Conservation (phyloP, 30 jellyfish, hydroid and myxozoan species). For the Aurelia aurita complex sp. Pacific region DNA sequence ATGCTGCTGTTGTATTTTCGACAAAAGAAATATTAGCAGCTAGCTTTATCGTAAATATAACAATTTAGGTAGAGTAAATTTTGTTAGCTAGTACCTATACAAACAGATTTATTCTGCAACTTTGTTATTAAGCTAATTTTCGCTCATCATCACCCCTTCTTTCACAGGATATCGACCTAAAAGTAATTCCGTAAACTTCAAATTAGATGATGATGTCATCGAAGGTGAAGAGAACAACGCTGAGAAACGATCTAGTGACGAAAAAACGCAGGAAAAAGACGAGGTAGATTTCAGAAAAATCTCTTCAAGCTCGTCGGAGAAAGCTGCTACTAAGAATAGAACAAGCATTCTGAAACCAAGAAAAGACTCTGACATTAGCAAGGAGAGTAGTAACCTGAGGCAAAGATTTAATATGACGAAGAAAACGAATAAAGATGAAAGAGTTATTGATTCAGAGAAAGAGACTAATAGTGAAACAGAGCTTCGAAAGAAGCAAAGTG, state of each 20-base stretch:
- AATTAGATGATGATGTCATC: slow-evolving; percentile 7
- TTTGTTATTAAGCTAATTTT: no score
- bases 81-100: no score
- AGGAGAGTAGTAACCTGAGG: background rate
- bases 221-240: background rate
- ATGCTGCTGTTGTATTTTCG: background rate
- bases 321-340: no score
- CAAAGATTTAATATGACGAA: background rate
- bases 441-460: slow-evolving; percentile 1
- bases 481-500: slow-evolving; percentile 7
- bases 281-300: no score
- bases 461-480: slow-evolving; percentile 26
- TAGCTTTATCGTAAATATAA: no score
- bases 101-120: no score
- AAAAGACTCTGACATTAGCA: no score
- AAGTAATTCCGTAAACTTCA: slow-evolving; percentile 29
- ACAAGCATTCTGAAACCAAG: no score
- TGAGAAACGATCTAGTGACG: background rate
- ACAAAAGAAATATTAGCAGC: no score
- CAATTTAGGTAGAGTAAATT: no score
- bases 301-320: no score
- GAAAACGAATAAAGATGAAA: background rate
- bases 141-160: no score
- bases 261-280: background rate
- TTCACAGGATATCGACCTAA: background rate